Evolutionary conservation across 2,113 vertebrate genomes (phyloP).

Genomic region (Rana temporaria): DNA sequence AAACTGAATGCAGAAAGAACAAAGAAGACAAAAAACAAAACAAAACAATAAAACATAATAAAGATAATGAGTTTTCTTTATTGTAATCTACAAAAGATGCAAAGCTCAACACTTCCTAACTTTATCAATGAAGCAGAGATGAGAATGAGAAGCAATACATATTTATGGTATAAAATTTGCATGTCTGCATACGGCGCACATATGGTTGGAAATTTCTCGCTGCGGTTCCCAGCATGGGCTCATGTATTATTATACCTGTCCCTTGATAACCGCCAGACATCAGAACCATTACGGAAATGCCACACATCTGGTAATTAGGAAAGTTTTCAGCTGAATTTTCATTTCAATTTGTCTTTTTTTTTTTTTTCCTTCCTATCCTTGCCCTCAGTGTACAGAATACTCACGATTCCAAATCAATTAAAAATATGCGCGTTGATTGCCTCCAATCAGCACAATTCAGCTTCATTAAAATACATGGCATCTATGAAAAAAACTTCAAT

Average conservation of each 20-base stretch:
- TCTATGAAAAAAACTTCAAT: slow-evolving; percentile 27
- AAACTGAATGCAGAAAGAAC: too few species aligned
- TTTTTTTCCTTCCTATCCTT: slow-evolving; percentile 6
- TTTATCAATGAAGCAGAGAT: background rate
- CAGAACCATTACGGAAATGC: slow-evolving; percentile 51
- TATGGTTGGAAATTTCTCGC: slow-evolving; percentile 46
- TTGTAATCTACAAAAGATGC: too few species aligned
- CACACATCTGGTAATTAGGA: slow-evolving; percentile 57
- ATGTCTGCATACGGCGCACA: slow-evolving; percentile 46
- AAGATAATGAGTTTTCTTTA: too few species aligned
- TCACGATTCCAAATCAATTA: slow-evolving; percentile 51
- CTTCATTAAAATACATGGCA: slow-evolving; percentile 45
- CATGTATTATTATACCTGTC: slow-evolving; percentile 55
- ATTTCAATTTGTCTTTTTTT: slow-evolving; percentile 12
- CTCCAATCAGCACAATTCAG: slow-evolving; percentile 33
- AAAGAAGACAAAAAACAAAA: too few species aligned
- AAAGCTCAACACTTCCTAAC: background rate
- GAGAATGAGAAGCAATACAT: slow-evolving; percentile 35
- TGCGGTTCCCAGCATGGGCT: slow-evolving; percentile 37
- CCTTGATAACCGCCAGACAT: slow-evolving; percentile 40
- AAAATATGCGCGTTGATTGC: slow-evolving; percentile 14
- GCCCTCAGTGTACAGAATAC: slow-evolving; percentile 26
- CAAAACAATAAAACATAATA: too few species aligned
- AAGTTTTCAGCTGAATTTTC: slow-evolving; percentile 52
- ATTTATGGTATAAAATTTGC: slow-evolving; percentile 45